Conservation (phyloP, 2,888 invertebrate genomes). For the Chaitophorus viminalis region DNA sequence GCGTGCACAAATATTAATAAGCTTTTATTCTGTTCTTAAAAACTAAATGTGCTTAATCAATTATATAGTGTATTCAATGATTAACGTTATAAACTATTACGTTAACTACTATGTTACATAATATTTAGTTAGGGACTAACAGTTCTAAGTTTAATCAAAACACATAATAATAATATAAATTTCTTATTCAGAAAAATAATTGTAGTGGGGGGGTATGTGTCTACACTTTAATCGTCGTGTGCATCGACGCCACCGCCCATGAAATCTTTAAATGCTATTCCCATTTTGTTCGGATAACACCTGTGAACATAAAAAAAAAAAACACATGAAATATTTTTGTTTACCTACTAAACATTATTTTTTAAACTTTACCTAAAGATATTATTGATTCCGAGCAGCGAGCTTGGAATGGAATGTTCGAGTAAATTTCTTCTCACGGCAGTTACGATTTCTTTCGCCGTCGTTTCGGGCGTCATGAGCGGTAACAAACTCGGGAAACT, state of each 20-base stretch:
- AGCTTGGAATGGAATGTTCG: slow-evolving; percentile 75
- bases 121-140: background rate
- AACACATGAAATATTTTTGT: background rate
- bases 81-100: background rate
- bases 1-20: no score
- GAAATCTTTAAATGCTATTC: slow-evolving; percentile 45
- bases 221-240: slow-evolving; percentile 29
- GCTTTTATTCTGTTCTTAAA: no score
- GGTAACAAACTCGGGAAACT: slow-evolving; percentile 75
- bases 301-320: slow-evolving; percentile 1
- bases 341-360: background rate
- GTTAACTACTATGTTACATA: no score
- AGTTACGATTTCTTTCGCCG: slow-evolving; percentile 75
- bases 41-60: no score
- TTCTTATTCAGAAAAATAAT: background rate
- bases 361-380: slow-evolving; percentile 66
- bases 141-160: background rate
- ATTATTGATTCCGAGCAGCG: slow-evolving; percentile 71
- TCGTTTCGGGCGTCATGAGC: slow-evolving; percentile 74
- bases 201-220: background rate
- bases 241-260: slow-evolving; percentile 49
- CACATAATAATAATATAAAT: background rate
- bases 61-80: background rate
- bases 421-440: slow-evolving; percentile 75
- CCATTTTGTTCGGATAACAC: slow-evolving; percentile 45